Conservation (phyloP, 2,797 vertebrate species). For the Ctenosaura bakeri region DNA sequence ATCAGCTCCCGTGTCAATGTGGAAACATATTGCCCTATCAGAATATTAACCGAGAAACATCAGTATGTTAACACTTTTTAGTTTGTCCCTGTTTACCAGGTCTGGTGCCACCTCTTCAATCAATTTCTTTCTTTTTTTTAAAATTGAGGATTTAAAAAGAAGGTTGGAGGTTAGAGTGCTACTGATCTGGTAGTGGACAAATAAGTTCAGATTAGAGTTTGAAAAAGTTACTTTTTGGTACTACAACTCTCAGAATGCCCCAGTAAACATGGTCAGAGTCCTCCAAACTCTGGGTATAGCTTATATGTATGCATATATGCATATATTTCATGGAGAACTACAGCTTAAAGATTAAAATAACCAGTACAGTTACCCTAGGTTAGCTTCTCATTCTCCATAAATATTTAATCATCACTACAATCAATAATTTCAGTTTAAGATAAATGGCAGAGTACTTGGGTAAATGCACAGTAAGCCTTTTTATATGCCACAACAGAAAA, state of each 20-base stretch:
- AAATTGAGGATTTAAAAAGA: neutral
- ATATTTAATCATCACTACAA: neutral
- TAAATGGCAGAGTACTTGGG: neutral
- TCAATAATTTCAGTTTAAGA: constrained; percentile 13
- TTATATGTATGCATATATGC: neutral
- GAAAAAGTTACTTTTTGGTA: neutral
- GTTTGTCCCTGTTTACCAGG: neutral
- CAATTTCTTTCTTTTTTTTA: neutral
- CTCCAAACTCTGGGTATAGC: neutral
- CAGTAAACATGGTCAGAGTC: too few species aligned
- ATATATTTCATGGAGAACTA: neutral
- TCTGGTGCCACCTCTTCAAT: neutral
- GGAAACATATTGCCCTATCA: neutral
- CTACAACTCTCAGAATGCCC: neutral
- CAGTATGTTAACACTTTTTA: neutral
- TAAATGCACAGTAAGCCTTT: neutral
- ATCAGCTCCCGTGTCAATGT: neutral
- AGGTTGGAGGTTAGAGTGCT: neutral
- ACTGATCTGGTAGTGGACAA: neutral
- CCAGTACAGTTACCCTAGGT: neutral
- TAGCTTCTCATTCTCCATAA: neutral
- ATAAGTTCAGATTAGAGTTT: neutral
- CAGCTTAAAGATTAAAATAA: neutral
- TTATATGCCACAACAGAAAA: neutral
- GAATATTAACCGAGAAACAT: neutral